These are phyloP conservation scores for Brachynemurus nebulosus DNA, from an alignment of 2,888 invertebrate species.

Conservation along the genomic window DNA sequence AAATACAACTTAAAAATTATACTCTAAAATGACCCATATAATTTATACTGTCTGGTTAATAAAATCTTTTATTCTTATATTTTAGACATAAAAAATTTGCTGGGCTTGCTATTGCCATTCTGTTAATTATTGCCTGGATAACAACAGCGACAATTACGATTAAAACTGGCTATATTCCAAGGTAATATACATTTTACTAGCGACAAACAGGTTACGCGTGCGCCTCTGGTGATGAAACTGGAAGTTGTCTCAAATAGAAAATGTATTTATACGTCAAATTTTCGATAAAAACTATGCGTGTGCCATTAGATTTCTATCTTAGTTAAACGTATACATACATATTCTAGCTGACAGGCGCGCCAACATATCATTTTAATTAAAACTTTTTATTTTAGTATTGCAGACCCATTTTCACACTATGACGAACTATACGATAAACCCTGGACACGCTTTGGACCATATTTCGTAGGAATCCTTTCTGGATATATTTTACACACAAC, in stretches of 20 bases:
- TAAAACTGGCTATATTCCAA: slow-evolving; percentile 24
- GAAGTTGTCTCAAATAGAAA: no score
- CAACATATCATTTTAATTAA: neutral
- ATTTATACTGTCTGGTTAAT: no score
- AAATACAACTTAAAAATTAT: no score
- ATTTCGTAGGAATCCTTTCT: slow-evolving; percentile 20
- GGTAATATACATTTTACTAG: no score
- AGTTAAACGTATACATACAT: neutral
- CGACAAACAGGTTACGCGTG: no score
- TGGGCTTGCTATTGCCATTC: slow-evolving; percentile 26
- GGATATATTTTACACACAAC: slow-evolving; percentile 17
- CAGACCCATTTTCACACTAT: slow-evolving; percentile 19
- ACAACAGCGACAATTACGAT: slow-evolving; percentile 36
- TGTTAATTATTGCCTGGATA: slow-evolving; percentile 32
- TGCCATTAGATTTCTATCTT: neutral
- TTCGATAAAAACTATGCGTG: no score
- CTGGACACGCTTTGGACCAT: slow-evolving; percentile 22
- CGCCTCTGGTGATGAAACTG: no score
- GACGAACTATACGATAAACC: slow-evolving; percentile 21
- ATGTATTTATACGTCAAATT: no score
- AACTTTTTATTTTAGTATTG: slow-evolving; percentile 15
- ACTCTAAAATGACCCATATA: no score
- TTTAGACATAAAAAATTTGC: slow-evolving; percentile 4
- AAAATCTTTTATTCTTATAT: neutral
- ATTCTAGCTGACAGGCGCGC: neutral